Evolutionary conservation across 30 jellyfish, hydroid and myxozoan species (phyloP), one percentile per base, ranked within the genome.

Genomic region (Catostylus mosaicus): DNA sequence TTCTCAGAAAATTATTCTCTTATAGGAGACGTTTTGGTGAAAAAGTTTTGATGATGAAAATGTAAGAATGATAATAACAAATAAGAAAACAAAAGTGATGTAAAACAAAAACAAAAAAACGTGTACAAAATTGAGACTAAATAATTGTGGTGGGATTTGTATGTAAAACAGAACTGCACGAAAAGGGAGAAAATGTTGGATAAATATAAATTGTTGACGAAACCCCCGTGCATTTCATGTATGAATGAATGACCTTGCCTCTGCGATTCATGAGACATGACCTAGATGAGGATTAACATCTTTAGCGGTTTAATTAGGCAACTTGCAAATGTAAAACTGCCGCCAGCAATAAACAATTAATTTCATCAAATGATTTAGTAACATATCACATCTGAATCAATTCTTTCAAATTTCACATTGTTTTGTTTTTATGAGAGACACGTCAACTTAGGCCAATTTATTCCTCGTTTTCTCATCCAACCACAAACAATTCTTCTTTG

Each of bases 311-410:
- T 64, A 50, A 54, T 59, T 59, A 82, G 18, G 75, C 75, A 76
- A 82, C 74, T 50, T 36, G 68, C 12, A 34, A 75, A 82, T 72
- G 75, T 45, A 69, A 63, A 69, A 67, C 85, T 70, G 92, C 92
- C 92, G 92, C 92, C 92, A 56, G 65, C 64, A 45, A 69, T 68
- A 80, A 62, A 82, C 86, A 82, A 82, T 68, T 82, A 68, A 69
- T 71, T 80, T 52, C 69, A 80, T 80, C 73, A 80, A 65, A 66
- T 69, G 92, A 82, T 82, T 82, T 68, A 67, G 80, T 24, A 82
- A 68, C 92, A 69, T 67, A 32, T 80, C 85, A 59, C 33, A 51
- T 59, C 88, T 27, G 59, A 57, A 10, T 31, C 34, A 30, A 6
- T 62, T 40, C 78, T 59, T 76, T 76, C 78, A 75, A 75, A 51